Evolutionary conservation across 2,888 invertebrate genomes (phyloP).

Genomic region (Deilephila elpenor): DNA sequence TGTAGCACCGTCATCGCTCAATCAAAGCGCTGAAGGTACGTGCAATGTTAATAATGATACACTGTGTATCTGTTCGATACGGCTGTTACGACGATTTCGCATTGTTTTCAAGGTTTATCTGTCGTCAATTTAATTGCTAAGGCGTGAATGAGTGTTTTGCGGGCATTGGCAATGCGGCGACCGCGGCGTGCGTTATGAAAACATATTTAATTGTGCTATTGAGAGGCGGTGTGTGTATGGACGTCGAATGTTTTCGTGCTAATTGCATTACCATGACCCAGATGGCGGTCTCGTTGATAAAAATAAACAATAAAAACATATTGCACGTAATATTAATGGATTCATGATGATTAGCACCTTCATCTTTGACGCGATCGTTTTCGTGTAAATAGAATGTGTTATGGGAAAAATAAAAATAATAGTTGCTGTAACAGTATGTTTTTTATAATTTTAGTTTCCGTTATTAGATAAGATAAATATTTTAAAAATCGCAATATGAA

Average conservation of each 20-base stretch:
- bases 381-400: not conserved
- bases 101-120: conserved; percentile 74
- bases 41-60: conserved; percentile 44
- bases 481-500: too few relatives aligned
- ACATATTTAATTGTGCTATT: conserved; percentile 34
- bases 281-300: conserved; percentile 41
- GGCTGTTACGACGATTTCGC: conserved; percentile 47
- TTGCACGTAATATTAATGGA: not conserved
- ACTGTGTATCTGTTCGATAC: conserved; percentile 39
- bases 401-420: not conserved
- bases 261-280: conserved; percentile 43
- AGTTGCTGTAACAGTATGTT: too few relatives aligned
- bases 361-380: not conserved
- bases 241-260: conserved; percentile 37
- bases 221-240: conserved; percentile 32
- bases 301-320: conserved; percentile 32
- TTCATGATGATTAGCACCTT: not conserved
- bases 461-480: too few relatives aligned
- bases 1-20: conserved; percentile 70
- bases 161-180: conserved; percentile 37
- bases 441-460: too few relatives aligned
- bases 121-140: conserved; percentile 65
- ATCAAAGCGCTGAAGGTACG: conserved; percentile 80
- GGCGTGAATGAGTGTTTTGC: conserved; percentile 57
- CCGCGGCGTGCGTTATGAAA: conserved; percentile 34